A percentile compares a stretch with the other conserved stretches of the same genome.
Evolutionary conservation across 2,113 vertebrate genomes (phyloP).

Genomic region (Crotalus viridis): DNA sequence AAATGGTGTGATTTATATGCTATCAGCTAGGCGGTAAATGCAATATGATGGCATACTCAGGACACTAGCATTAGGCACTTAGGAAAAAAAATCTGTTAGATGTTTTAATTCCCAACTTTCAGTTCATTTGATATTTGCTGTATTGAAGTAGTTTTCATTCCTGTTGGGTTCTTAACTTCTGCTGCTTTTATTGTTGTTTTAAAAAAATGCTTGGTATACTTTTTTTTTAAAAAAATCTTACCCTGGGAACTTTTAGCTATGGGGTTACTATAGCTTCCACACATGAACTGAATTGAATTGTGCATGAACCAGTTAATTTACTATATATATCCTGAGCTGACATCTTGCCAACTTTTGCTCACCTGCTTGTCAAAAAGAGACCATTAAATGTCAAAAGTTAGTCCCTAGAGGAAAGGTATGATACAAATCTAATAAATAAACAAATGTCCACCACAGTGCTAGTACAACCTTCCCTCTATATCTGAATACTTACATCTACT

Average conservation of each 20-base stretch:
- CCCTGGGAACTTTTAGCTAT: neutral
- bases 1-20: too few relatives aligned
- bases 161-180: neutral
- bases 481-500: neutral
- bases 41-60: too few relatives aligned
- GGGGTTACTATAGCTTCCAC: neutral
- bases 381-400: neutral
- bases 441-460: neutral
- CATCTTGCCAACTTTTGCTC: neutral
- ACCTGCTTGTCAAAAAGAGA: neutral
- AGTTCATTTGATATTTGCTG: too few relatives aligned
- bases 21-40: too few relatives aligned
- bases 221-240: neutral
- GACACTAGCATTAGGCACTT: too few relatives aligned
- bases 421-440: too few relatives aligned
- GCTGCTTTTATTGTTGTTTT: neutral
- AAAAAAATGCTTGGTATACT: neutral
- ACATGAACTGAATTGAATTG: neutral
- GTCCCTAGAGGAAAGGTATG: too few relatives aligned
- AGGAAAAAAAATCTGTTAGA: too few relatives aligned
- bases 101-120: too few relatives aligned
- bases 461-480: neutral
- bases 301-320: neutral
- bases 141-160: neutral
- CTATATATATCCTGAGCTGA: neutral